Evolutionary conservation across 2,113 vertebrate species (phyloP).

Genomic region (Podilymbus podiceps): DNA sequence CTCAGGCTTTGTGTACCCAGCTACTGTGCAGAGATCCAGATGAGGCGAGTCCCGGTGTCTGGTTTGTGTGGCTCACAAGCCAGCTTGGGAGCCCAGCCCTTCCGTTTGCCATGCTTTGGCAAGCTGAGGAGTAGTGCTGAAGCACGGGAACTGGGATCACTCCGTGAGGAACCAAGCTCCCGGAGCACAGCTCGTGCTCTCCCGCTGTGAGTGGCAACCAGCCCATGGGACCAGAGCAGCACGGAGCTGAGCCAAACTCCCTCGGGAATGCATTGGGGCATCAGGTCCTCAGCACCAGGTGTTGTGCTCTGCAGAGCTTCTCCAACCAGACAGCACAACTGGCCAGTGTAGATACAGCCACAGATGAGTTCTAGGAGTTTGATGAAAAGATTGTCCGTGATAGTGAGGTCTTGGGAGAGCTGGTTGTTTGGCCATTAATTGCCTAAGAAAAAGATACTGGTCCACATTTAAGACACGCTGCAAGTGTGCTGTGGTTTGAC

Average conservation of each 20-base stretch:
- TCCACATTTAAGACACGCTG: rapidly evolving
- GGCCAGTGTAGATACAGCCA: too few species aligned
- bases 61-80: background rate
- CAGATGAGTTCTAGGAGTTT: background rate
- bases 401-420: background rate
- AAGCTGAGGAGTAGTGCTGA: background rate
- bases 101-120: background rate
- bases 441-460: background rate
- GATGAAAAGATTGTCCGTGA: background rate
- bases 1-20: background rate
- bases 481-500: background rate
- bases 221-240: too few species aligned
- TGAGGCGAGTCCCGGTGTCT: background rate
- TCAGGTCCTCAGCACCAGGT: background rate
- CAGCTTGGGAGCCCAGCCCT: background rate
- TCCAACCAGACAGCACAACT: rapidly evolving
- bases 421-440: rapidly evolving
- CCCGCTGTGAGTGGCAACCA: background rate
- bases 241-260: background rate
- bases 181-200: background rate
- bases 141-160: background rate
- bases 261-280: too few species aligned
- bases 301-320: background rate
- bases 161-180: background rate
- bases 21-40: background rate